Conservation (phyloP, 2,797 vertebrate genomes). For the Pempheris klunzingeri region DNA sequence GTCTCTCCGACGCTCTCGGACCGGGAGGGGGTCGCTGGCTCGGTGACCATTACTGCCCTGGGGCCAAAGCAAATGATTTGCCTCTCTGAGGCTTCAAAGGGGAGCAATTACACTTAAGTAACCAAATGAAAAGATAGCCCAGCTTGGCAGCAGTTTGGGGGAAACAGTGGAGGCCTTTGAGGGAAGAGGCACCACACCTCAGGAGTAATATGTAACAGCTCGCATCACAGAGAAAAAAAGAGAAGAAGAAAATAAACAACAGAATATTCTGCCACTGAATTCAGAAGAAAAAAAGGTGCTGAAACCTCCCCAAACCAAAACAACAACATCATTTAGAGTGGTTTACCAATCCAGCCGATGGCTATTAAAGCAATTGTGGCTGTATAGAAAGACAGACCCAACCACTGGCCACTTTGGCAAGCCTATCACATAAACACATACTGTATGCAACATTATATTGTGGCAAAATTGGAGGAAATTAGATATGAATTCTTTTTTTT, state of each 20-base stretch:
- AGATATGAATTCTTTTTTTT: constrained; percentile 8
- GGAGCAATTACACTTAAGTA: constrained; percentile 92
- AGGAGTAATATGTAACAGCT: constrained; percentile 85
- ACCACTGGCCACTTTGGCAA: constrained; percentile 56
- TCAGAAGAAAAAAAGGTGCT: constrained; percentile 59
- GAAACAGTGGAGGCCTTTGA: constrained; percentile 88
- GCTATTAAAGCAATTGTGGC: constrained; percentile 73
- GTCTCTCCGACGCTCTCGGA: constrained; percentile 85
- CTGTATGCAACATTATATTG: constrained; percentile 22
- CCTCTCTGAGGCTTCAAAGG: constrained; percentile 91
- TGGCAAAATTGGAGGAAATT: constrained; percentile 45
- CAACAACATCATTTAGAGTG: constrained; percentile 74
- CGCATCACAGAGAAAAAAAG: constrained; percentile 65
- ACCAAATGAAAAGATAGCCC: constrained; percentile 92
- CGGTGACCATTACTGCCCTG: constrained; percentile 86
- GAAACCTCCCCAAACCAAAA: constrained; percentile 77
- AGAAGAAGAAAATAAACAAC: constrained; percentile 72
- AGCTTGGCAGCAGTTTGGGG: constrained; percentile 87
- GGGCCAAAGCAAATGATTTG: constrained; percentile 91
- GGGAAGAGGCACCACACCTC: constrained; percentile 87
- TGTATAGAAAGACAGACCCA: constrained; percentile 57
- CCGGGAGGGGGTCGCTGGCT: constrained; percentile 85
- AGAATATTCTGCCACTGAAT: constrained; percentile 73
- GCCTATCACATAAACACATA: constrained; percentile 52
- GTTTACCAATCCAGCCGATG: constrained; percentile 65